Base-by-base conservation (phyloP, 1,140 invertebrate species). In the Chrysomallon squamiferum region DNA sequence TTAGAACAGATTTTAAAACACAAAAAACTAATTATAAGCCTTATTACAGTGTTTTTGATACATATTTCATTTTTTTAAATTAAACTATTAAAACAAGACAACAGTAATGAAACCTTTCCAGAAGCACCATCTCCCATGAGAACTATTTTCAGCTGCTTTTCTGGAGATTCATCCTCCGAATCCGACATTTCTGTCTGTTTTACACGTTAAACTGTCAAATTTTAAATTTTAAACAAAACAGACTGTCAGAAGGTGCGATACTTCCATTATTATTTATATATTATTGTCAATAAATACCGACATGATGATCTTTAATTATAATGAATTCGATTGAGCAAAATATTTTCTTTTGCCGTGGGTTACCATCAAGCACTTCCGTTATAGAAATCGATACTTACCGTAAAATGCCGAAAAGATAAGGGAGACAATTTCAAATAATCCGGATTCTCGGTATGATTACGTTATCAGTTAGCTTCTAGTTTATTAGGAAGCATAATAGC, bases 141-240 rank as follows among this genome's bases (percentile, higher is more conserved):
- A 25, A 93, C 90, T 75, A 95, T 88, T 86, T 95, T 94, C 64
- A 94, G 79, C 79, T 90, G 89, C 84, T 88, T 91, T 76, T 91
- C 90, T 5, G 70, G 67, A 56, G 86, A 73, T 71, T 81, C 80
- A 65, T 87, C 85, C 72, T 92, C 90, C 70, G 84, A 85, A 73
- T 86, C 84, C 27, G 83, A 85, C 83, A 85, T 85, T 54, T 68
- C 56, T n/a, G 25, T 25, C 7, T 15, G 33, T n/a, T 50, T 20
- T 13, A 30, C 60, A 30, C n/a, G 25, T 7, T 13, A 25, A 30
- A 30, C 45, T 27, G 29, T 54, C 50, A 54, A 29, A 9, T 18
- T 27, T 4, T 13, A 22, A 30, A 54, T 25, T 54, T 54, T 22
- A 54, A 15, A 9, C 25, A 15, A 54, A 20, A 54, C 6, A 54